phyloP scores from a whole-genome alignment of 2,888 invertebrate species.

The Exocentrus adspersus region DNA sequence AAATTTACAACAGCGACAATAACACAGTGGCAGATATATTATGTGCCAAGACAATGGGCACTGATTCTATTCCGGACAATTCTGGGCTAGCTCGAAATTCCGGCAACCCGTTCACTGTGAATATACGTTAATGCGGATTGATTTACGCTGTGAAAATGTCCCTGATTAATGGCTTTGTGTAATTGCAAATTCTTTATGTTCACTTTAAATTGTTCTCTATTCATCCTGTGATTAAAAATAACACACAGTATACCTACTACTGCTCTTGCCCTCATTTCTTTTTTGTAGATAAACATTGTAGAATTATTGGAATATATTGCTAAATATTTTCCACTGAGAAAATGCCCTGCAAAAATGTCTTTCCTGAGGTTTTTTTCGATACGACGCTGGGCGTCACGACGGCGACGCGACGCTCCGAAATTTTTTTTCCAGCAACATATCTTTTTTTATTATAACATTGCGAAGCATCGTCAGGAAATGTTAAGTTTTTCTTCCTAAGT shows the following conservation, averaged over 20 bases:
- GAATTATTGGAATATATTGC: no score
- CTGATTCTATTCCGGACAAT: slow-evolving; percentile 54
- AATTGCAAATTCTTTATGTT: slow-evolving; percentile 64
- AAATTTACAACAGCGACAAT: slow-evolving; percentile 46
- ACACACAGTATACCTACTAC: slow-evolving; percentile 28
- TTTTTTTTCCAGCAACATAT: no score
- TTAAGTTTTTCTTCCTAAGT: no score
- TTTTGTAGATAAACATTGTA: no score
- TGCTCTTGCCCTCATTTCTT: slow-evolving; percentile 9
- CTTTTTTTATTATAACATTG: no score
- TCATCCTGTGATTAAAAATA: slow-evolving; percentile 38
- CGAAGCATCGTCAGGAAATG: no score
- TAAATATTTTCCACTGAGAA: no score
- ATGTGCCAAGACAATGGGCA: slow-evolving; percentile 54
- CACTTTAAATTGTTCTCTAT: slow-evolving; percentile 42
- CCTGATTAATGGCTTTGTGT: slow-evolving; percentile 61
- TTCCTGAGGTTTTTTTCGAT: no score
- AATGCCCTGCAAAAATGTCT: no score
- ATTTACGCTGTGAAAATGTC: slow-evolving; percentile 61
- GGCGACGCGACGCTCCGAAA: no score
- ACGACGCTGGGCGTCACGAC: no score
- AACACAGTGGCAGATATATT: slow-evolving; percentile 49
- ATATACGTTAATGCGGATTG: slow-evolving; percentile 62
- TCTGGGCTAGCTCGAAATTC: slow-evolving; percentile 57
- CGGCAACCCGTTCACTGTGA: slow-evolving; percentile 58